A percentile compares a stretch with the other conserved stretches of the same genome.
Conservation (phyloP, 1,140 invertebrate species). For the Stenopsyche tienmushanensis region DNA sequence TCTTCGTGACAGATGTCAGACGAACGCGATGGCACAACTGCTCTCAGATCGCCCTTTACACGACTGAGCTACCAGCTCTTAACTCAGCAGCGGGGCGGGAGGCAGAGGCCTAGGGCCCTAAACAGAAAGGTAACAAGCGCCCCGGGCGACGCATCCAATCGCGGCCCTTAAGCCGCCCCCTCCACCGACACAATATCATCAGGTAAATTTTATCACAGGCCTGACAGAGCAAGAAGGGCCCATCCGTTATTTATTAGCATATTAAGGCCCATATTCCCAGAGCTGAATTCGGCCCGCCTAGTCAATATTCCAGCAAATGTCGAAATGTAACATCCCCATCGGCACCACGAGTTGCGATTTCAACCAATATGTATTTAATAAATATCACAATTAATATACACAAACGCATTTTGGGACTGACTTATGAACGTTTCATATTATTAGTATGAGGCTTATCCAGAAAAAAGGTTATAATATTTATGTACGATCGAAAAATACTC, state of each 20-base stretch:
- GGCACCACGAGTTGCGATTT: no score
- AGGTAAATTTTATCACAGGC: no score
- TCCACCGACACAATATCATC: background rate
- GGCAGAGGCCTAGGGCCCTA: background rate
- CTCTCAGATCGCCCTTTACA: slow-evolving; percentile 16
- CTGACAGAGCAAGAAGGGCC: background rate
- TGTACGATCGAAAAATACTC: no score
- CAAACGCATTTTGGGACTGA: no score
- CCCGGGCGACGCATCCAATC: background rate
- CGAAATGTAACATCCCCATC: no score
- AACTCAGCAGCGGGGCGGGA: background rate
- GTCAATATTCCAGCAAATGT: no score
- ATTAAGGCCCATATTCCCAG: slow-evolving; percentile 19
- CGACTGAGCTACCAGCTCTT: slow-evolving; percentile 11
- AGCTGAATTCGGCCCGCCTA: no score
- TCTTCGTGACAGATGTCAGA: background rate
- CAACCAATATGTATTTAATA: no score
- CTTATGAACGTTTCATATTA: no score
- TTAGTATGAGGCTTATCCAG: no score
- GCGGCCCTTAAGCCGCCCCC: background rate
- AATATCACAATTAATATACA: no score
- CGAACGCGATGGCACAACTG: background rate
- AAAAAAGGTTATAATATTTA: no score
- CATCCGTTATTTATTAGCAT: slow-evolving; percentile 15
- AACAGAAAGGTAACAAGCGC: background rate